phyloP scores from a whole-genome alignment of 2,888 invertebrate genomes.

The Drosophila maculinotata region DNA sequence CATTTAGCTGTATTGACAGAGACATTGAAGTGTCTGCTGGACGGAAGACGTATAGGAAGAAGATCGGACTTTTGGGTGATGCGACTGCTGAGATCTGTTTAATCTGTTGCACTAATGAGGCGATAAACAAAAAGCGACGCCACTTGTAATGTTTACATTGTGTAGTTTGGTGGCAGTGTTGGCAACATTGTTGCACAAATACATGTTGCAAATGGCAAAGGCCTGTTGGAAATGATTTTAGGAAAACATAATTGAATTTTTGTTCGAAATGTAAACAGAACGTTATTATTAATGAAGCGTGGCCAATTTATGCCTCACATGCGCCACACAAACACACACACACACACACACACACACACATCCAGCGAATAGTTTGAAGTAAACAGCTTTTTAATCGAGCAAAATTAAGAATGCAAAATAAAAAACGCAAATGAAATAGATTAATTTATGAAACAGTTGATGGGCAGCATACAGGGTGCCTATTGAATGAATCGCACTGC shows the following conservation, averaged over 20 bases:
- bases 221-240: not conserved
- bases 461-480: slow-evolving; percentile 20
- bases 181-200: slow-evolving; percentile 48
- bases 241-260: slow-evolving; percentile 3
- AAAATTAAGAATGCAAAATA: slow-evolving; percentile 39
- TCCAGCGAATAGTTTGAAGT: slow-evolving; percentile 17
- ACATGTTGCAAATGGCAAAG: slow-evolving; percentile 27
- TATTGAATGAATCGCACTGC: slow-evolving; percentile 33
- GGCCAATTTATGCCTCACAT: slow-evolving; percentile 27
- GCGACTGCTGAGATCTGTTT: slow-evolving; percentile 22
- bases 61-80: slow-evolving; percentile 18
- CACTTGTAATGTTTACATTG: slow-evolving; percentile 27
- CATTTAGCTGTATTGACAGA: slow-evolving; percentile 54
- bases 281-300: slow-evolving; percentile 35
- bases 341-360: slow-evolving; percentile 1
- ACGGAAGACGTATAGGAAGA: slow-evolving; percentile 33
- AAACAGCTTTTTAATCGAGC: slow-evolving; percentile 47
- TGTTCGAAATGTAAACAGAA: slow-evolving; percentile 41
- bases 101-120: slow-evolving; percentile 37
- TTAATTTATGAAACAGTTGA: slow-evolving; percentile 52
- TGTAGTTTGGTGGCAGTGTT: not conserved
- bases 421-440: slow-evolving; percentile 32
- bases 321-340: no score
- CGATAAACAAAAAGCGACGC: slow-evolving; percentile 13
- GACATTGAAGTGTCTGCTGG: slow-evolving; percentile 48